Evolutionary conservation across 2,113 vertebrate genomes (phyloP).

Genomic region (Cathartes aura): DNA sequence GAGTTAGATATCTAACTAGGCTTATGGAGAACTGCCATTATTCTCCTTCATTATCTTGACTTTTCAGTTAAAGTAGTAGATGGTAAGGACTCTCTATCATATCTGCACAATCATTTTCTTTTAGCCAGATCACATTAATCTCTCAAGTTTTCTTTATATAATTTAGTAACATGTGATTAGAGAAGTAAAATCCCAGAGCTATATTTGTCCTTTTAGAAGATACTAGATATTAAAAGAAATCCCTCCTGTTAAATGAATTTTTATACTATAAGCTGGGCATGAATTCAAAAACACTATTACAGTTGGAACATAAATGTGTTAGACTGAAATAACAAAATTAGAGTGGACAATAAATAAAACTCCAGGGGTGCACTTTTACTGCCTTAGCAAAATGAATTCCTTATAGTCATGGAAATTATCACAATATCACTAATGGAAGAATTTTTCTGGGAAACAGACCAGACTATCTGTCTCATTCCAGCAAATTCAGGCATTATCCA

Average conservation of each 20-base stretch:
- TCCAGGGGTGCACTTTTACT: neutral
- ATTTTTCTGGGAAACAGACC: neutral
- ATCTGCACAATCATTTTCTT: neutral
- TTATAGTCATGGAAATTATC: slow-evolving; percentile 6
- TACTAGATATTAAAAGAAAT: neutral
- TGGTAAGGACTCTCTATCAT: neutral
- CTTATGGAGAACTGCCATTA: neutral
- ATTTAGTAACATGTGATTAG: neutral
- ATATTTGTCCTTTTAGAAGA: neutral
- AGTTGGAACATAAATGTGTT: neutral
- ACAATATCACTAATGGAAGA: neutral
- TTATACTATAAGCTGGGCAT: slow-evolving; percentile 9
- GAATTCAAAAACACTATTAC: slow-evolving; percentile 29
- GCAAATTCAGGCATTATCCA: neutral
- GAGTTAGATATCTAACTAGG: neutral
- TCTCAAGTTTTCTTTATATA: neutral
- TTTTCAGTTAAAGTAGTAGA: neutral
- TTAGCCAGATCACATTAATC: neutral
- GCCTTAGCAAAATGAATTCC: neutral
- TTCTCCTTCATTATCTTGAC: neutral
- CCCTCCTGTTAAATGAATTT: neutral
- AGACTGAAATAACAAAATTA: slow-evolving; percentile 48
- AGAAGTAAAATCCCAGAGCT: neutral
- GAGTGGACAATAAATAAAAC: slow-evolving; percentile 42
- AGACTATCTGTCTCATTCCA: neutral